These are phyloP conservation scores for Lagopus muta DNA, from an alignment of 2,113 vertebrate species.

Conservation along the genomic window DNA sequence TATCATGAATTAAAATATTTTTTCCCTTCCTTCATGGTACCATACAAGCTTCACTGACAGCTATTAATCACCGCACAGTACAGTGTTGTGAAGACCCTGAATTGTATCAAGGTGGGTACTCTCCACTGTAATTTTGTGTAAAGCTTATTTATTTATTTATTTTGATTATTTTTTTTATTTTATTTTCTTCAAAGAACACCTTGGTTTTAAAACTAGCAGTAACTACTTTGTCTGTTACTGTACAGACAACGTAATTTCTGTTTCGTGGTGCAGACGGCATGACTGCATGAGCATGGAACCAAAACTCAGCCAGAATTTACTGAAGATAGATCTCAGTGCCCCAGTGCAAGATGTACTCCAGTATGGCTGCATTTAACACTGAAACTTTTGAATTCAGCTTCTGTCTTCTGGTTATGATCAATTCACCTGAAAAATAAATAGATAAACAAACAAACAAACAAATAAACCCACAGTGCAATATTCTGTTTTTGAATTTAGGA, in stretches of 20 bases:
- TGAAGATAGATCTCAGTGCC: not conserved
- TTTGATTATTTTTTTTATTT: not conserved
- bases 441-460: too few relatives aligned
- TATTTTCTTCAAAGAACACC: not conserved
- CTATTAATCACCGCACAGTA: not conserved
- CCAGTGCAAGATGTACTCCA: not conserved
- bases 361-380: not conserved
- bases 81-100: not conserved
- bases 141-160: not conserved
- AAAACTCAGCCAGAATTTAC: not conserved
- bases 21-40: not conserved
- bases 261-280: not conserved
- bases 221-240: not conserved
- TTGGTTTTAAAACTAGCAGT: not conserved
- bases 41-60: not conserved
- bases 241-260: not conserved
- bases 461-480: too few relatives aligned
- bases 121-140: not conserved
- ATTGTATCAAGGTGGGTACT: not conserved
- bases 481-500: not conserved
- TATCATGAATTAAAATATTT: not conserved
- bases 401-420: not conserved
- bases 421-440: not conserved
- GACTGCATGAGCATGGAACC: not conserved
- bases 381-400: not conserved